These are phyloP conservation scores for Tragelaphus scriptus DNA, from an alignment of 2,113 vertebrate species.

Conservation along the genomic window DNA sequence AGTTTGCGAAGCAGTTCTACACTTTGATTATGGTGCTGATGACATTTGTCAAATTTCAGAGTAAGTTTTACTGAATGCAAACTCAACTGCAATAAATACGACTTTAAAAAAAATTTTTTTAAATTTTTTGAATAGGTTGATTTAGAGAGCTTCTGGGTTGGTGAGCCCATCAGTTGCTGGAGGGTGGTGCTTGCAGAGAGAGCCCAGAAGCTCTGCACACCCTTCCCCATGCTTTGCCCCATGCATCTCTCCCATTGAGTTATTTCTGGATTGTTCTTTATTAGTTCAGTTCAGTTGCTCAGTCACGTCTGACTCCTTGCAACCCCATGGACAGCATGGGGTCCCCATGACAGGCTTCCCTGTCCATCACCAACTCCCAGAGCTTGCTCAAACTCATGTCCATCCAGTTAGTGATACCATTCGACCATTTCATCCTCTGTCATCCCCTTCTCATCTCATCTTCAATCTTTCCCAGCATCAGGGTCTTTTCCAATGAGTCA, in stretches of 20 bases:
- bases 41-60: neutral
- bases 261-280: neutral
- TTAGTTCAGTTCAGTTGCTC: neutral
- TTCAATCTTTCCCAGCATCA: neutral
- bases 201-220: neutral
- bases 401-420: neutral
- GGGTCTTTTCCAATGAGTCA: neutral
- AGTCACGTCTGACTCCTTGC: fast-evolving
- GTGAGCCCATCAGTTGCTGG: too few species aligned
- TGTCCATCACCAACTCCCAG: neutral
- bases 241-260: neutral
- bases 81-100: neutral
- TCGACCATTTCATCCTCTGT: neutral
- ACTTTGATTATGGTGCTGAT: neutral
- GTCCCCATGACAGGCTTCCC: neutral
- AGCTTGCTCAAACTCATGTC: neutral
- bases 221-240: neutral
- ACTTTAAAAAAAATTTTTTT: neutral
- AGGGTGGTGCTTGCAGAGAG: neutral
- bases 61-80: neutral
- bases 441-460: neutral
- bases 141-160: neutral
- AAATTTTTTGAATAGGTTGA: neutral
- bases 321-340: neutral
- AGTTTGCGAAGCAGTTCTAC: neutral